Evolutionary conservation across 2,797 vertebrate species (phyloP), one percentile per base, ranked within the genome.

Genomic region (Gymnothorax reevesii): DNA sequence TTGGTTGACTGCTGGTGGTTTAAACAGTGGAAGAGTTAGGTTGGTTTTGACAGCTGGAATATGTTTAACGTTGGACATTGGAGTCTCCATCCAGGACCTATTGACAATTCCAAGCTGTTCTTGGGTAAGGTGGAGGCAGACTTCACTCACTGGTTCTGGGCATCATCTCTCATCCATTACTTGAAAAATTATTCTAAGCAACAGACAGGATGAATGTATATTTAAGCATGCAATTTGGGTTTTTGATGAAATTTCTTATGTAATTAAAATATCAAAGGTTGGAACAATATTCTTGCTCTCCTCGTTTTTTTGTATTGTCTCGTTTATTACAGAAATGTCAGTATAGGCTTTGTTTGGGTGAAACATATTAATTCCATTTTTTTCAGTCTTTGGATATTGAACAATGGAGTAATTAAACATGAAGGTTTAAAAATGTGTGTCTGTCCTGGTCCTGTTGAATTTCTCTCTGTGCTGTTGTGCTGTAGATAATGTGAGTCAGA

Each of bases 1-100:
- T 94, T 99, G 83, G 97, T 99, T 91, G 98, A 98, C 93, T 98
- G 96, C 86, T 95, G 97, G 64, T 99, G 99, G 99, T 99, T 99
- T 94, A 98, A 98, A 89, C 98, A 98, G 86, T 99, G 99, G 99
- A 99, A 99, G 94, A 99, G 99, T 86, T 99, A 98, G 89, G 98
- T 99, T 90, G 98, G 98, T 66, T 99, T 97, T 85, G 98, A 99
- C 93, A 98, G 95, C 90, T 99, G 98, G 98, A 98, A 99, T 86
- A 95, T 97, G 97, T 98, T 97, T 93, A 97, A 96, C 88, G 96
- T 97, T 82, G 98, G 98, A 10, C 97, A 99, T 86, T 96, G 94
- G 73, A 96, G 93, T 87, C 93, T 98, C 7, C 99, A 96, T 88
- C 98, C 99, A 4, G 99, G 98, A 89, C 98, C 98, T 0, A 94